Base-by-base conservation (phyloP, 1,140 invertebrate species). In the Drosophila sp. region DNA sequence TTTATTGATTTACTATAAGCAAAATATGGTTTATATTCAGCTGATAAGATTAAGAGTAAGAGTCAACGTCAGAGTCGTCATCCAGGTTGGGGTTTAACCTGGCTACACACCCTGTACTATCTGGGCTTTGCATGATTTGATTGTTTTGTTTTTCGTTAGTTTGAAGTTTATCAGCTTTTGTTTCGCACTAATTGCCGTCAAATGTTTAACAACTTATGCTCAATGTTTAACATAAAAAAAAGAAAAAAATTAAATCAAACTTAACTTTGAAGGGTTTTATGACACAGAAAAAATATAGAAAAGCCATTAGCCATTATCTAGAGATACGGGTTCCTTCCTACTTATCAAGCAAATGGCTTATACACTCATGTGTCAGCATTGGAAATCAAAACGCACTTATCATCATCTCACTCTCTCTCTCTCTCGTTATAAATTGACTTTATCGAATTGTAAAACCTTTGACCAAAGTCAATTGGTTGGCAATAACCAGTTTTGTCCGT, bases 301-400 rank as follows among this genome's bases (percentile, higher is more conserved):
- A 66, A 69, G 57, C 50, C 74, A 78, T 77, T 78, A 66, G 74
- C 58, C 44, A 50, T 66, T 78, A 77, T 78, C 75, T 66, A 8
- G 33, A 23, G 47, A 40, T 44, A 57, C 56, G 67, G 58, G 70
- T 44, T 70, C 47, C 33, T 44, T 50, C 30, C 29, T 7, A 17
- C 17, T 17, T 17, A 17, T 17, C 17, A 17, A 74, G 57, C 27
- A 41, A 67, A 32, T 11, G 25, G 47, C 27, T 29, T 29, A 27
- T 27, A 54, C 30, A 25, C 41, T 47, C 55, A 70, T 70, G 38
- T 70, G 73, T 76, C 74, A 77, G 60, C 17, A 40, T 55, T 56
- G 60, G 60, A 77, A 77, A 77, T 77, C 74, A 77, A 57, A 77
- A 50, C 44, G 60, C 38, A 65, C 35, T 63, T 33, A 70, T 72